Evolutionary conservation across 2,797 vertebrate species (phyloP).

Genomic region (Chiroxiphia lanceolata): DNA sequence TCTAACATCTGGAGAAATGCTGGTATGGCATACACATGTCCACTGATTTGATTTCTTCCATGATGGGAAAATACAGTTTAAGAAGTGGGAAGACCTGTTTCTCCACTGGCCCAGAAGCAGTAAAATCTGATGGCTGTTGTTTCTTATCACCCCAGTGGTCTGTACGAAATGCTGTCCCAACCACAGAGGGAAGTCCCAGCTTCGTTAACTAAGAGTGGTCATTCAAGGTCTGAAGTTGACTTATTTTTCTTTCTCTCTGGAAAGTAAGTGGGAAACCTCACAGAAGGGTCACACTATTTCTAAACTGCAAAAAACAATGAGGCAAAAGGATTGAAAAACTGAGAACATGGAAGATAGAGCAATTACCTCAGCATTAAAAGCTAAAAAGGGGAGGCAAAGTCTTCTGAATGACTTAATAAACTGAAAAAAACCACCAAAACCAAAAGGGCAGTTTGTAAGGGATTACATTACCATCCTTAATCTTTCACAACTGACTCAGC

Average conservation of each 20-base stretch:
- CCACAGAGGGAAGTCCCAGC: not conserved
- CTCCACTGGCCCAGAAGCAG: not conserved
- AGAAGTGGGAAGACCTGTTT: not conserved
- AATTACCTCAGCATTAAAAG: not conserved
- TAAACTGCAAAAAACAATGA: not conserved
- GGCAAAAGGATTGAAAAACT: not conserved
- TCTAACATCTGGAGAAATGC: not conserved
- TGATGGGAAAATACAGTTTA: not conserved
- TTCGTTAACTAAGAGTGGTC: not conserved
- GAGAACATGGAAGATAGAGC: not conserved
- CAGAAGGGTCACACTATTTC: not conserved
- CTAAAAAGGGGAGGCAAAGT: not conserved
- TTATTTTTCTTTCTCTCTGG: not conserved
- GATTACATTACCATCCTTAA: not conserved
- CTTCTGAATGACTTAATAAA: not conserved
- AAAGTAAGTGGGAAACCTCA: not conserved
- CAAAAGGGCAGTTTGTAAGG: not conserved
- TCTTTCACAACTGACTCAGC: not conserved
- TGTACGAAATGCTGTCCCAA: not conserved
- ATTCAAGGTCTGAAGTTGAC: accelerated
- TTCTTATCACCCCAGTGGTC: not conserved
- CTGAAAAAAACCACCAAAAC: not conserved
- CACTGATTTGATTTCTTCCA: not conserved
- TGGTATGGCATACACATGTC: accelerated
- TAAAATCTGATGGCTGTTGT: not conserved